These are phyloP conservation scores for Drosophila sturtevanti DNA, from an alignment of 1,140 invertebrate genomes.

Conservation along the genomic window DNA sequence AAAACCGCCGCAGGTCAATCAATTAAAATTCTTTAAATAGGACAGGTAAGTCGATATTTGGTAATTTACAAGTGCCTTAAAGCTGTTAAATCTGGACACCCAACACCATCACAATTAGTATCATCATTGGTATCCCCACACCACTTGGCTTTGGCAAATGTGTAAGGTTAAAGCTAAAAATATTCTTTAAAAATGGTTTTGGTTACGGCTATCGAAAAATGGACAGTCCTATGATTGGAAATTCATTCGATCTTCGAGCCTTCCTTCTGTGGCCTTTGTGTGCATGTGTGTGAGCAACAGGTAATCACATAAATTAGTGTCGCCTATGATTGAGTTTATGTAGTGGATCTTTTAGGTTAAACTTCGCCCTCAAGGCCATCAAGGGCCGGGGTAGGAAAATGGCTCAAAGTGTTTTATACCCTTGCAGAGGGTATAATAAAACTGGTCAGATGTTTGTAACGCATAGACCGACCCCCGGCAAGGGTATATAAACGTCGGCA, in stretches of 20 bases:
- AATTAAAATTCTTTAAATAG: conserved; percentile 52
- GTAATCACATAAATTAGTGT: conserved; percentile 66
- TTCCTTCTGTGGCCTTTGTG: not conserved
- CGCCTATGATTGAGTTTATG: conserved; percentile 49
- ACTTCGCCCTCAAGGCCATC: conserved; percentile 41
- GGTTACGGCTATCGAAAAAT: not conserved
- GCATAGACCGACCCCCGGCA: no score
- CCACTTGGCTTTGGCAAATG: conserved; percentile 29
- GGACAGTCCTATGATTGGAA: conserved; percentile 48
- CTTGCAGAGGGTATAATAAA: no score
- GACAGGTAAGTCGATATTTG: conserved; percentile 57
- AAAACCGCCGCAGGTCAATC: conserved; percentile 63
- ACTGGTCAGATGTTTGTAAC: no score
- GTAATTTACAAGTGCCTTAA: conserved; percentile 62
- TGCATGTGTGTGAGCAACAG: conserved; percentile 51
- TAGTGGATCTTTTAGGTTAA: conserved; percentile 20
- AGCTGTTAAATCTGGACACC: conserved; percentile 45
- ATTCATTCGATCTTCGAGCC: conserved; percentile 42
- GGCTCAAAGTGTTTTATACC: not conserved
- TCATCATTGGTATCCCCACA: not conserved
- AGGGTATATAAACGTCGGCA: no score
- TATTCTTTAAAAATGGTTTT: conserved; percentile 54
- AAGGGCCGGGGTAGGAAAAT: not conserved
- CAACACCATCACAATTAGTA: not conserved
- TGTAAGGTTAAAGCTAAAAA: conserved; percentile 64